Evolutionary conservation across 2,888 invertebrate genomes (phyloP).

Genomic region (Vandiemenella viatica): DNA sequence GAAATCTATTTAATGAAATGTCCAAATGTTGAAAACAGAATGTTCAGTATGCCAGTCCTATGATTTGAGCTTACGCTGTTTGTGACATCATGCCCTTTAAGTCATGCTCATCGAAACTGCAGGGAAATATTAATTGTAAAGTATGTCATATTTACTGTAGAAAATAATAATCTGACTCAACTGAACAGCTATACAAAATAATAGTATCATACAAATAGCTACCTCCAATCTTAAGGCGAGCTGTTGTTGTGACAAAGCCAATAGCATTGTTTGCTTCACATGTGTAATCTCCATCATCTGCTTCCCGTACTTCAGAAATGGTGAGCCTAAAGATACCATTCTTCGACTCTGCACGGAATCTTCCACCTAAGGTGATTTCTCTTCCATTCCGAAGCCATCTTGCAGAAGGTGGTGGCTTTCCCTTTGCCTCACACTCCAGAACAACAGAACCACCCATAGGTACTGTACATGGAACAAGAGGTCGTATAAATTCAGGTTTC

Average conservation of each 20-base stretch:
- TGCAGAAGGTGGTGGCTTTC: constrained; percentile 74
- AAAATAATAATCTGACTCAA: no score
- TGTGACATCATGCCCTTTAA: no score
- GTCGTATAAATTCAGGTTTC: constrained; percentile 77
- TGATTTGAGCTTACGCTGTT: no score
- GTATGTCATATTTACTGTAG: no score
- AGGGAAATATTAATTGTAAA: no score
- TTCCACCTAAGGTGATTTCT: constrained; percentile 66
- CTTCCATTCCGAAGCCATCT: constrained; percentile 85
- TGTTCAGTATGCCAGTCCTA: no score
- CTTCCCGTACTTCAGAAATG: constrained; percentile 73
- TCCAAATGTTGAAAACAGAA: no score
- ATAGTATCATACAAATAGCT: constrained; percentile 28
- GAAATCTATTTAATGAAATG: no score
- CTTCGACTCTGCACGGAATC: constrained; percentile 43
- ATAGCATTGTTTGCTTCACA: constrained; percentile 90
- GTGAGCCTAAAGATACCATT: constrained; percentile 72
- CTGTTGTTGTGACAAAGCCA: constrained; percentile 78
- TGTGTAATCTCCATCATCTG: constrained; percentile 90
- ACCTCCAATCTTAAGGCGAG: constrained; percentile 81
- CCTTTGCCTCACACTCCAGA: constrained; percentile 75
- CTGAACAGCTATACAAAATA: no score
- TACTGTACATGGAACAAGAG: constrained; percentile 54
- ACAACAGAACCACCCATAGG: constrained; percentile 69
- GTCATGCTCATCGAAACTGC: no score